Evolutionary conservation across 2,888 invertebrate species (phyloP).

Genomic region (Volucella zonaria): DNA sequence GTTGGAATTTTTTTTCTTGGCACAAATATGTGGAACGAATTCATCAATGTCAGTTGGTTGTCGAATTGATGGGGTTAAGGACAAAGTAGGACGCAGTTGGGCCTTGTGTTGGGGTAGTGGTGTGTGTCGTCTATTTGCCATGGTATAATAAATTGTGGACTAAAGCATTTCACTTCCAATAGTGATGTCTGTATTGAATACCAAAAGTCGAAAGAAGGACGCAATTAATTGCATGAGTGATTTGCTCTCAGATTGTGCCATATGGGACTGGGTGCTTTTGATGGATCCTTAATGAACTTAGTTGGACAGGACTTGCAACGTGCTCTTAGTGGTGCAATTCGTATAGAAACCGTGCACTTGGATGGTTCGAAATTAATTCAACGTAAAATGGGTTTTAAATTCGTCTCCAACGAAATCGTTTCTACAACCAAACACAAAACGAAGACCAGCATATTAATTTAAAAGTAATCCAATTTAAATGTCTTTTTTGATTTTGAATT

Average conservation of each 20-base stretch:
- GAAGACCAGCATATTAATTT: too few species aligned
- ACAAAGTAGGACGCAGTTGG: constrained; percentile 16
- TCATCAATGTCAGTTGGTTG: constrained; percentile 59
- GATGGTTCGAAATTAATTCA: too few species aligned
- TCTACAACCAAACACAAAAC: too few species aligned
- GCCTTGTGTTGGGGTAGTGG: background rate
- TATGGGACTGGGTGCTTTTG: constrained; percentile 12
- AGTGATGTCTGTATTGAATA: constrained; percentile 20
- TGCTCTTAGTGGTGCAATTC: background rate
- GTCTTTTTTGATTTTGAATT: too few species aligned
- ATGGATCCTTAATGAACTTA: constrained; percentile 31
- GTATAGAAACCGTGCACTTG: too few species aligned
- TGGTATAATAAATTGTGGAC: constrained; percentile 32
- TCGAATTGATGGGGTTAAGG: constrained; percentile 21
- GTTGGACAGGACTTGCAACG: constrained; percentile 20
- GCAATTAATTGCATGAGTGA: constrained; percentile 53
- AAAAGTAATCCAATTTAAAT: too few species aligned
- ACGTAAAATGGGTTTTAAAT: too few species aligned
- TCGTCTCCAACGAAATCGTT: too few species aligned
- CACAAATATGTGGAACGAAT: constrained; percentile 49
- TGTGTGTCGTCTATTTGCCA: background rate
- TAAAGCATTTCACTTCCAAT: constrained; percentile 20
- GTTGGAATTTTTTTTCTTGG: constrained; percentile 2
- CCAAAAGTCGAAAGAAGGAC: constrained; percentile 34
- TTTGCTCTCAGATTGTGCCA: constrained; percentile 13